Conservation (phyloP, 1,140 invertebrate species). For the Macrobrachium nipponense region DNA sequence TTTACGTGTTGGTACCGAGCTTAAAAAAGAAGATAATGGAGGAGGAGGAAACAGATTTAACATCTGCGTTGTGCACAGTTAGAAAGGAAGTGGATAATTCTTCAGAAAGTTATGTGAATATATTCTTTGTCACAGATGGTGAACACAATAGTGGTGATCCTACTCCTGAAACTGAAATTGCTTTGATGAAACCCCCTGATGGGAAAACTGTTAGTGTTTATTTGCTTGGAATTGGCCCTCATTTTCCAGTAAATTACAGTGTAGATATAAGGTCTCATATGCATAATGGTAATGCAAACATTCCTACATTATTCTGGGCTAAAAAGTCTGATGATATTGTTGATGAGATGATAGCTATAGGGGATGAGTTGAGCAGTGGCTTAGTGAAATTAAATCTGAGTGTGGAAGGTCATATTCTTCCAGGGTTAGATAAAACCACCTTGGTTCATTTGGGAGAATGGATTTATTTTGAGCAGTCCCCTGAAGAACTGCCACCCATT, state of each 20-base stretch:
- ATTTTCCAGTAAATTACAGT: constrained; percentile 62
- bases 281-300: constrained; percentile 61
- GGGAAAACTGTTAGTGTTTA: constrained; percentile 59
- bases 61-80: constrained; percentile 24
- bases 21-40: background rate
- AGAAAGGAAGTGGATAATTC: constrained; percentile 33
- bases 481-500: constrained; percentile 44
- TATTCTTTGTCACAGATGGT: constrained; percentile 58
- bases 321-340: constrained; percentile 21
- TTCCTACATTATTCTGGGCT: constrained; percentile 58
- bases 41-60: constrained; percentile 33
- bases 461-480: constrained; percentile 34
- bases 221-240: constrained; percentile 43
- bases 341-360: constrained; percentile 47
- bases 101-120: constrained; percentile 13
- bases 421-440: constrained; percentile 37
- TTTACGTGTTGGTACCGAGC: background rate
- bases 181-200: constrained; percentile 6
- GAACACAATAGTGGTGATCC: constrained; percentile 21
- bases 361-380: constrained; percentile 27
- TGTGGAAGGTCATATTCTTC: constrained; percentile 34
- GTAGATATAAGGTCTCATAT: constrained; percentile 54
- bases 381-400: constrained; percentile 34
- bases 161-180: constrained; percentile 42
- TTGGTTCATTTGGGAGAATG: constrained; percentile 47